phyloP scores from a whole-genome alignment of 2,113 vertebrate species.

The Falcunculus frontatus region DNA sequence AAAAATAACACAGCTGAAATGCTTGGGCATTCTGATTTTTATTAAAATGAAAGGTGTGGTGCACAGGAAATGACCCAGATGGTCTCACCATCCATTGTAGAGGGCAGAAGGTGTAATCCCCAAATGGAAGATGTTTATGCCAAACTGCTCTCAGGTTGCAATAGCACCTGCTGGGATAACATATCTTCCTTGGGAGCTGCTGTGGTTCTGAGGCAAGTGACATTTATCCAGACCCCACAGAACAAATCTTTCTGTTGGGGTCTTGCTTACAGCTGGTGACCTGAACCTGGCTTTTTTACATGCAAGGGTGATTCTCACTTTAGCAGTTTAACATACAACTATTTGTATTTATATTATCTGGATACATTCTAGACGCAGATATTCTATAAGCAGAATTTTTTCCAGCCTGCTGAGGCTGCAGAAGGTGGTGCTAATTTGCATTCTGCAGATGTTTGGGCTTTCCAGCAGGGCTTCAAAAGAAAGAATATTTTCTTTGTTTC shows the following conservation, averaged over 20 bases:
- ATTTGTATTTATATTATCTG: not conserved
- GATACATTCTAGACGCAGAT: not conserved
- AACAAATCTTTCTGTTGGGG: not conserved
- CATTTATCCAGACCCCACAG: not conserved
- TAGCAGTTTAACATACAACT: not conserved
- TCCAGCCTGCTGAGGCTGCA: not conserved
- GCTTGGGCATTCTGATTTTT: not conserved
- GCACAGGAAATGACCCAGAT: not conserved
- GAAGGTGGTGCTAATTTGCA: not conserved
- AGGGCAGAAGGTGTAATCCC: not conserved
- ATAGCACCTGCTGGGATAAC: not conserved
- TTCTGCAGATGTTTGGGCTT: not conserved
- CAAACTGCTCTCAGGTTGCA: not conserved
- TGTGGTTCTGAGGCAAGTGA: not conserved
- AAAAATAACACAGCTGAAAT: not conserved
- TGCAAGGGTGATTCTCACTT: not conserved
- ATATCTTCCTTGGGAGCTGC: not conserved
- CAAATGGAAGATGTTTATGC: not conserved
- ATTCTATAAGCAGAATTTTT: not conserved
- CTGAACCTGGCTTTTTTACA: not conserved
- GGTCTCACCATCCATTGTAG: not conserved
- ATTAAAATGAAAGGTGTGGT: not conserved
- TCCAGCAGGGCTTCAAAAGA: not conserved
- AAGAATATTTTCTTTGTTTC: not conserved
- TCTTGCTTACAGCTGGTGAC: not conserved